These are phyloP conservation scores for Bombylius discolor DNA, from an alignment of 2,888 invertebrate species.

Conservation along the genomic window DNA sequence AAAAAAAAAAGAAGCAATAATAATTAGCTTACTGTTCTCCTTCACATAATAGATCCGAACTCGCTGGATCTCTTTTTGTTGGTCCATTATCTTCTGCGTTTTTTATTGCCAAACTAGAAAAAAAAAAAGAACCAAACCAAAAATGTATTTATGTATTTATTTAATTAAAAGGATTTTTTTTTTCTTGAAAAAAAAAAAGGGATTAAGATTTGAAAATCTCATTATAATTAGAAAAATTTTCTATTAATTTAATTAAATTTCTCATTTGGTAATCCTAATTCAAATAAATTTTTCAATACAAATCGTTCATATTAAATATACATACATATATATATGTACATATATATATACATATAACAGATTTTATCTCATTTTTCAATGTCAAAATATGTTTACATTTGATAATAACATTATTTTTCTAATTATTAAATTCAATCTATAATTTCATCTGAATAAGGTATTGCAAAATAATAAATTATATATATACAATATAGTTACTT, in stretches of 20 bases:
- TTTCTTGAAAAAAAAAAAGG: not conserved
- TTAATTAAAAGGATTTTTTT: not conserved
- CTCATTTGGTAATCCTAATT: no score
- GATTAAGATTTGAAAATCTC: not conserved
- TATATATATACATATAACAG: no score
- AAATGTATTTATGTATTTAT: not conserved
- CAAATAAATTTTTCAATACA: no score
- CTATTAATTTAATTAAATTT: not conserved
- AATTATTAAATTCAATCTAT: no score
- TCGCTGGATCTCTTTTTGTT: constrained; percentile 54
- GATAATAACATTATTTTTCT: no score
- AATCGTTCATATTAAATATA: no score
- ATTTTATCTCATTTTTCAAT: no score
- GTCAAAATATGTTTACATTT: no score
- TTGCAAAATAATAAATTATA: no score
- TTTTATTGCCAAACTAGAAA: constrained; percentile 54
- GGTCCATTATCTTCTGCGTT: constrained; percentile 57
- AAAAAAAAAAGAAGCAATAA: not conserved
- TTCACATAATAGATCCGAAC: constrained; percentile 54
- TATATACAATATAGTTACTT: no score
- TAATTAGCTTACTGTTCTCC: constrained; percentile 56
- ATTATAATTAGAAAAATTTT: not conserved
- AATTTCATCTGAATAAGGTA: no score
- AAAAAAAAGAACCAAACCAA: constrained; percentile 14
- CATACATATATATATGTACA: no score